A percentile compares a stretch with the other conserved stretches of the same genome.
Evolutionary conservation across 92 coral and sea anemone species (phyloP).

Genomic region (Heliopora coerulea): DNA sequence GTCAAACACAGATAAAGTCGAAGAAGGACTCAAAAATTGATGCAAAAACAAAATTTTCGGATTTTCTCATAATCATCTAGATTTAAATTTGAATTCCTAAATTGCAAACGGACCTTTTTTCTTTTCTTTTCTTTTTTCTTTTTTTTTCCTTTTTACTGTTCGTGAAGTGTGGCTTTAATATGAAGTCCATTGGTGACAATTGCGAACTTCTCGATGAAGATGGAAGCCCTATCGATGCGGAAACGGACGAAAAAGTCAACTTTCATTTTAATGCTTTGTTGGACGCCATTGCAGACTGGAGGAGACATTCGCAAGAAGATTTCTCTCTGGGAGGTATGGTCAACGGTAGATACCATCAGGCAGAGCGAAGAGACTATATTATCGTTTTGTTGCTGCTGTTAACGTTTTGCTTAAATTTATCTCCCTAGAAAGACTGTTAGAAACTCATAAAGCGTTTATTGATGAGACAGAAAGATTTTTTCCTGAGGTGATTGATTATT

Average conservation of each 20-base stretch:
- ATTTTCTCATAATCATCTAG: too few species aligned
- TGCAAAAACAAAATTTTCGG: too few species aligned
- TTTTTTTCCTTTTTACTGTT: background rate
- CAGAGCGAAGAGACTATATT: too few species aligned
- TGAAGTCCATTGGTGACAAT: conserved; percentile 81
- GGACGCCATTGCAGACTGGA: conserved; percentile 86
- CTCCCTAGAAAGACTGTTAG: conserved; percentile 69
- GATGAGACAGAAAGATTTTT: conserved; percentile 71
- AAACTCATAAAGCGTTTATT: conserved; percentile 76
- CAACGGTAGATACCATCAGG: background rate
- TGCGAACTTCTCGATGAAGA: conserved; percentile 76
- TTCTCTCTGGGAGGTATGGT: conserved; percentile 76
- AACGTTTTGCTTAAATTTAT: background rate
- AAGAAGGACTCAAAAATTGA: too few species aligned
- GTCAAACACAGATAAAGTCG: too few species aligned
- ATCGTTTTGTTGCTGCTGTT: background rate
- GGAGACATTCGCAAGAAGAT: conserved; percentile 53
- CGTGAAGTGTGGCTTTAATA: conserved; percentile 65
- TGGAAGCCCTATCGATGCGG: conserved; percentile 65
- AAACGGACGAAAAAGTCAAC: conserved; percentile 76
- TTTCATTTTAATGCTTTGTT: conserved; percentile 91
- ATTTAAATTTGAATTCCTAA: too few species aligned
- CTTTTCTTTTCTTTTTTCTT: too few species aligned
- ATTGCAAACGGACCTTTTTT: too few species aligned
- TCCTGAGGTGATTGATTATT: conserved; percentile 57